Percentiles rank a stretch among this genome's conserved stretches.
Conservation (phyloP, 2,888 invertebrate species). For the Pristionchus mayeri region DNA sequence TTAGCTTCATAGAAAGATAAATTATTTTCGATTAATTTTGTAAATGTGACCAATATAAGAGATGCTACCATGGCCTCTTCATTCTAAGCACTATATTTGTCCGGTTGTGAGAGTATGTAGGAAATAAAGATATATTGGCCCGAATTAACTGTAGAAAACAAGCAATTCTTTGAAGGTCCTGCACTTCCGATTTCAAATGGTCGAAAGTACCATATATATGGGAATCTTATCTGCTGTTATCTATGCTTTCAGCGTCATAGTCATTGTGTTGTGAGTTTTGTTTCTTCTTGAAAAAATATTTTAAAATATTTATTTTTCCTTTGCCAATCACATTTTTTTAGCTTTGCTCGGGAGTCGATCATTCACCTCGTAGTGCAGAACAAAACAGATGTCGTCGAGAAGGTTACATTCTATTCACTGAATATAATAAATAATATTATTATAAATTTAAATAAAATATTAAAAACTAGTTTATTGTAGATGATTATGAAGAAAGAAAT, state of each 20-base stretch:
- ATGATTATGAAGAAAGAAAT: not conserved
- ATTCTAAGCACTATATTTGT: too few species aligned
- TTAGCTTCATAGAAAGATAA: not conserved
- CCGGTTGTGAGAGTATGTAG: too few species aligned
- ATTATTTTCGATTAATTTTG: not conserved
- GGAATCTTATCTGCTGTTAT: not conserved
- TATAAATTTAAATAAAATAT: not conserved
- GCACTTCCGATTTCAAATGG: not conserved
- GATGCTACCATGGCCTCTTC: too few species aligned
- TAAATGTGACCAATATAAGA: not conserved
- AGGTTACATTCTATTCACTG: too few species aligned
- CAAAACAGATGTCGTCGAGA: not conserved
- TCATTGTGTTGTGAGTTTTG: not conserved
- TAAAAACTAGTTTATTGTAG: not conserved
- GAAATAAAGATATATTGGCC: not conserved
- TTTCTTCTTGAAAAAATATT: not conserved
- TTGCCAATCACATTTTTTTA: not conserved
- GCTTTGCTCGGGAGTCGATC: not conserved
- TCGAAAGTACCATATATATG: not conserved
- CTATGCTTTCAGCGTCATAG: not conserved
- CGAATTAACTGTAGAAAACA: not conserved
- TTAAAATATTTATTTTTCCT: not conserved
- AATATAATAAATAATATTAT: too few species aligned
- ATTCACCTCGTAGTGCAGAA: not conserved
- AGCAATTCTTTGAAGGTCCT: not conserved